Conservation (phyloP, 1,140 invertebrate genomes). For the Aradophagus sp. region DNA sequence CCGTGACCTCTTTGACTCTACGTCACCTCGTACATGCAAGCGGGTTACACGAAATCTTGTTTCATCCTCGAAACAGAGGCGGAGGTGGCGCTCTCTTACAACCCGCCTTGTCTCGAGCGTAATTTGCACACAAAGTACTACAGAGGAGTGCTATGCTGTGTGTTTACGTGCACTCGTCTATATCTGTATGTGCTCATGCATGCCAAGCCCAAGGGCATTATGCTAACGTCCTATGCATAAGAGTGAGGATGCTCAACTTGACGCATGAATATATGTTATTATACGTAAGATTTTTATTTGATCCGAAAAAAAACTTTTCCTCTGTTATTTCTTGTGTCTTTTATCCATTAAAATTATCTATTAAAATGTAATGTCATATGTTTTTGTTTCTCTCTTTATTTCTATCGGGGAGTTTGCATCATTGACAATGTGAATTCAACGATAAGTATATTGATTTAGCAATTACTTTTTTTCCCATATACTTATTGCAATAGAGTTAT, state of each 20-base stretch:
- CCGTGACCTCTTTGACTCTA: constrained; percentile 56
- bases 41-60: constrained; percentile 61
- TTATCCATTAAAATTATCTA: too few relatives aligned
- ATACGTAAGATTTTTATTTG: constrained; percentile 45
- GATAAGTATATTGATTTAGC: too few relatives aligned
- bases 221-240: constrained; percentile 64
- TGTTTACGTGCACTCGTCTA: constrained; percentile 55
- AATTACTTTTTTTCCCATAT: too few relatives aligned
- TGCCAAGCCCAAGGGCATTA: constrained; percentile 63
- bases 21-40: constrained; percentile 63
- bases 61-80: constrained; percentile 62
- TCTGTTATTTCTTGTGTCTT: constrained; percentile 1
- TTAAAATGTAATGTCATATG: too few relatives aligned
- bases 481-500: too few relatives aligned
- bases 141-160: constrained; percentile 56
- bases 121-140: constrained; percentile 74
- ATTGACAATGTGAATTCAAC: too few relatives aligned
- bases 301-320: constrained; percentile 24
- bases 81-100: constrained; percentile 61
- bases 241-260: constrained; percentile 50
- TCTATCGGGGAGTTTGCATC: too few relatives aligned
- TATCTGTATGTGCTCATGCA: constrained; percentile 51
- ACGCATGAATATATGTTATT: constrained; percentile 33
- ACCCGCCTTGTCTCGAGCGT: constrained; percentile 64
- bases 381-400: too few relatives aligned